phyloP scores from a whole-genome alignment of 2,888 invertebrate genomes.

The Chydorus sphaericus region DNA sequence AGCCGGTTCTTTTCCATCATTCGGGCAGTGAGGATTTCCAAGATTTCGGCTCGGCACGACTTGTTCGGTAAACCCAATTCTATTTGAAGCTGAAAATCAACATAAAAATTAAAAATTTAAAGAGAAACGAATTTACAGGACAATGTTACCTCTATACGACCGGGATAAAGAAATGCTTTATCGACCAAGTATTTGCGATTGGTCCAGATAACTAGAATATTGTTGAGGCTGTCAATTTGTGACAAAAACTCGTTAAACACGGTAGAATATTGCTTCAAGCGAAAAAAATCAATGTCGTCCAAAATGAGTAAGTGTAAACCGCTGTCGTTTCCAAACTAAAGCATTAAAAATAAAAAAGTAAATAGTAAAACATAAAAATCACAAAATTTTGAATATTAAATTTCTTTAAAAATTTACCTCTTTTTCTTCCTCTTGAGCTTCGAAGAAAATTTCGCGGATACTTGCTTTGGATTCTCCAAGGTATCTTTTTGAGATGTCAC shows the following conservation, averaged over 20 bases:
- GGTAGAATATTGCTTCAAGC: conserved; percentile 95
- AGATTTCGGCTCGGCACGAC: conserved; percentile 79
- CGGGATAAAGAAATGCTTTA: conserved; percentile 90
- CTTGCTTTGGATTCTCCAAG: conserved; percentile 99
- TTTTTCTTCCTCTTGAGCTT: conserved; percentile 97
- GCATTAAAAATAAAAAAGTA: conserved; percentile 17
- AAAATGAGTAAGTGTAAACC: conserved; percentile 98
- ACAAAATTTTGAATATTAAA: neutral
- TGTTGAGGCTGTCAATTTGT: conserved; percentile 97
- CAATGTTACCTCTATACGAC: conserved; percentile 67
- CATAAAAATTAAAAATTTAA: no score
- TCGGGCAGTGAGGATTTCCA: conserved; percentile 85
- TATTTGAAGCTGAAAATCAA: conserved; percentile 52
- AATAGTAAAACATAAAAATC: no score
- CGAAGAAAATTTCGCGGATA: conserved; percentile 84
- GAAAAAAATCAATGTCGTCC: conserved; percentile 99
- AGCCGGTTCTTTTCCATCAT: conserved; percentile 89
- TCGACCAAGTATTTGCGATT: conserved; percentile 98
- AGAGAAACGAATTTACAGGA: conserved; percentile 25
- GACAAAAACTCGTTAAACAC: conserved; percentile 97
- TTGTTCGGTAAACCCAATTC: conserved; percentile 93
- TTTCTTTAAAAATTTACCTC: conserved; percentile 45
- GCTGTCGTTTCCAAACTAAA: conserved; percentile 79
- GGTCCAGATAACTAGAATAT: conserved; percentile 96
- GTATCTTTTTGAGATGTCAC: conserved; percentile 97